phyloP scores from a whole-genome alignment of 1,140 invertebrate species.

The Drosophila kohkoa region DNA sequence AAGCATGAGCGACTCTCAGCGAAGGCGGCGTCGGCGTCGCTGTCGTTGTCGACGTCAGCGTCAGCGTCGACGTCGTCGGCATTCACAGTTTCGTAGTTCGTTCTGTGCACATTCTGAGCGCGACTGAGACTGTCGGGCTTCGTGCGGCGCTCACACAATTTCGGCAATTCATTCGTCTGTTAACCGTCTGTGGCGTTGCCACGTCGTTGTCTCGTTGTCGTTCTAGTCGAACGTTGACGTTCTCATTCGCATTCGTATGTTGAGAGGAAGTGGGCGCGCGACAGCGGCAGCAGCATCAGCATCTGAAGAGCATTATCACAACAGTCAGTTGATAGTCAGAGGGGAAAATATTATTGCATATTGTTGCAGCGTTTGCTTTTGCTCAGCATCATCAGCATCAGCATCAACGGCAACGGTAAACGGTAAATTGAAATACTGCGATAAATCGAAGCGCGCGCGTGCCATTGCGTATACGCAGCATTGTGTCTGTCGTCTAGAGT shows the following conservation, averaged over 20 bases:
- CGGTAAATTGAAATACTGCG: conserved; percentile 41
- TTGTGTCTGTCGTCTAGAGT: background rate
- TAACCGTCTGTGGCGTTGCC: conserved; percentile 69
- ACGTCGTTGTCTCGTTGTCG: conserved; percentile 61
- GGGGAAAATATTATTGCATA: conserved; percentile 53
- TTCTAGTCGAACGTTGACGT: conserved; percentile 32
- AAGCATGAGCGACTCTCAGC: conserved; percentile 47
- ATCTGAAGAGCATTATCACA: conserved; percentile 8
- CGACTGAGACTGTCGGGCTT: conserved; percentile 60
- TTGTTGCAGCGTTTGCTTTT: conserved; percentile 52
- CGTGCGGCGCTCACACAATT: conserved; percentile 74
- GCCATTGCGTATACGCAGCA: conserved; percentile 79
- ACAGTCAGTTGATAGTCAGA: background rate
- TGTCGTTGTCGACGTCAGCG: conserved; percentile 4
- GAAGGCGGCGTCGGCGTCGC: conserved; percentile 2
- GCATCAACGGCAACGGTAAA: conserved; percentile 47
- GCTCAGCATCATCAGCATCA: too few relatives aligned
- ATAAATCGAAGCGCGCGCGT: conserved; percentile 47
- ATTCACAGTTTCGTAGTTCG: conserved; percentile 18
- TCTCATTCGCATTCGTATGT: conserved; percentile 69
- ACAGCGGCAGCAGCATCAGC: conserved; percentile 44
- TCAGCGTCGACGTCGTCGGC: background rate
- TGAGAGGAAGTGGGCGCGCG: conserved; percentile 74
- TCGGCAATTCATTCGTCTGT: conserved; percentile 80
- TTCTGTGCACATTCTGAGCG: conserved; percentile 57